Base-by-base conservation (phyloP, 2,113 vertebrate species). In the Scartelaos histophorus region DNA sequence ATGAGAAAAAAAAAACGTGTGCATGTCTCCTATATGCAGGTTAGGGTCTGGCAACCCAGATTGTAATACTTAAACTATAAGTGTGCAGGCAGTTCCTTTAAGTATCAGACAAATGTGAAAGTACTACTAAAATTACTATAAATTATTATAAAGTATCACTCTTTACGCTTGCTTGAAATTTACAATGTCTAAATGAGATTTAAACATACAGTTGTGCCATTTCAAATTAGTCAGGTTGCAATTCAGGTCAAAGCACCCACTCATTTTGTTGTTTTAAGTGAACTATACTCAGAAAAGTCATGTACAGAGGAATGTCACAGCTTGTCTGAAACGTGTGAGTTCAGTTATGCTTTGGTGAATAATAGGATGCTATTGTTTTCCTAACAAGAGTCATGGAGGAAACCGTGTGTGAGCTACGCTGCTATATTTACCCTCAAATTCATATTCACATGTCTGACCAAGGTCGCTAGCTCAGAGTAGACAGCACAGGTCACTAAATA, bases 321-420 rank as follows among this genome's bases (percentile, higher is more conserved):
- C 60, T 46, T 43, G 19, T 64, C 2, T 60, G 51, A 3, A 47
- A 80, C 35, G 80, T 68, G 79, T 62, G 76, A 78, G 64, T 82
- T 80, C 71, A 78, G 46, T 82, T 3, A 64, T 9, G 49, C 72
- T 47, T 71, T 54, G 3, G 78, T 82, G 82, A 89, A 90, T 87
- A 89, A 87, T 88, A 86, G 89, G 83, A 85, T 80, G 81, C 81
- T 85, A 89, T 91, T 91, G 89, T 92, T 90, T 86, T 84, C 81
- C 83, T 80, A 89, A 87, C 88, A 84, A 82, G 83, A 85, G 75
- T 74, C 67, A 34, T 69, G 78, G 85, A 87, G 89, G 89, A 91
- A 91, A 79, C 79, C 7, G 38, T 58, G 80, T 73, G 70, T 90
- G 89, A 90, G 82, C 83, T 73, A 74, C 53, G 67, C 54, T 62